Base-by-base conservation (phyloP, 2,888 invertebrate genomes). In the Elegia similella region DNA sequence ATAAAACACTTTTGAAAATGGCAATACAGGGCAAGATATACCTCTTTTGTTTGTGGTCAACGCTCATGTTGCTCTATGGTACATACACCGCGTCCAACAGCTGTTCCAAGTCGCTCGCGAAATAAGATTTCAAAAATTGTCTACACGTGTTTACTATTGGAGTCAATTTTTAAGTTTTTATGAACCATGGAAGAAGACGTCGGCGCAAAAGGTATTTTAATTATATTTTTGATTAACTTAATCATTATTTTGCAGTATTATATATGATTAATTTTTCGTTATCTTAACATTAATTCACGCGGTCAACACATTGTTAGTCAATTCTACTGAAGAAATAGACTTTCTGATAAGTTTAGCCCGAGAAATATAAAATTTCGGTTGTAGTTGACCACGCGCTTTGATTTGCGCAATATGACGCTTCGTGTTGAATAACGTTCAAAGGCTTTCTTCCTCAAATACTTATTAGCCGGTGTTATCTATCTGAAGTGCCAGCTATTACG, bases 1-100 rank as follows among this genome's bases (percentile, higher is more conserved):
- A n/a, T n/a, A n/a, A n/a, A n/a, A n/a, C n/a, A n/a, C n/a, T n/a
- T n/a, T n/a, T n/a, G 38, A 38, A n/a, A 38, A 38, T 44, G 23
- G 23, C 23, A 12, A 46, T 10, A 46, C 6, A n/a, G n/a, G n/a
- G n/a, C n/a, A n/a, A n/a, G n/a, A n/a, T n/a, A n/a, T n/a, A 15
- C 23, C 1, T 43, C 1, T 7, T 43, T 12, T 15, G 7, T 15
- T n/a, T n/a, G n/a, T n/a, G 42, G n/a, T 43, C 42, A 12, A 43
- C 12, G 12, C 7, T 44, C 10, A 23, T 23, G 23, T 46, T 46
- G 23, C 23, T 23, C 23, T 46, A 88, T 88, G 85, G 77, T 82
- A 82, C 78, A 67, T 82, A 82, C 78, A 67, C 73, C 78, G 88
- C 86, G 84, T 88, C 86, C 75, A 88, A 88, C 88, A 89, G 88